Base-by-base conservation (phyloP, 2,888 invertebrate species). In the Furcula furcula region DNA sequence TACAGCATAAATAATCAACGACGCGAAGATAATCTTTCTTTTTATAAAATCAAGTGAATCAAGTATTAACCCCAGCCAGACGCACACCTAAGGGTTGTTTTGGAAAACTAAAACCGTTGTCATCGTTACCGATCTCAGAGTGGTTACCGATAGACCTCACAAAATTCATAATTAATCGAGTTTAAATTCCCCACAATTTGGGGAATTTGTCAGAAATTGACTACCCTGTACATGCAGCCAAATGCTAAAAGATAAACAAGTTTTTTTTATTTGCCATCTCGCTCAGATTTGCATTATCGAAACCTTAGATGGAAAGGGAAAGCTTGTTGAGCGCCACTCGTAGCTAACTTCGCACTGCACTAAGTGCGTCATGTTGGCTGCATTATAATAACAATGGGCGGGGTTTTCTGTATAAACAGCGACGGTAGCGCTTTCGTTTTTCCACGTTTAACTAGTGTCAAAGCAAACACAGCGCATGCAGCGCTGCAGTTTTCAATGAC, bases 351-450 rank as follows among this genome's bases (percentile, higher is more conserved):
- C 85, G 76, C 68, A 57, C 50, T 70, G 65, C 60, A 68, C 62
- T 74, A 37, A 44, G 67, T 76, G 73, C 79, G 82, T 84, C 72
- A 85, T 81, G 85, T 86, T 86, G 86, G 85, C 81, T 76, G 78
- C 83, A 84, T 78, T 85, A 79, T 78, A 83, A 86, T 82, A 87
- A 87, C 86, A 87, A 86, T 85, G 77, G 82, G 80, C 57, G 79
- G 73, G 66, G 72, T 52, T 37, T 50, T 20, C 18, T 20, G 52
- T 28, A 5, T 1, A 2, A 7, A 4, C 35, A 73, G 77, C 74
- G 61, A 41, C 73, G 16, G n/a, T 23, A 78, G 65, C 76, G 83
- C 76, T 75, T 51, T 15, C 36, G n/a, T 1, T 26, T 27, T 7
- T 13, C 3, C 9, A 14, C 21, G 29, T 29, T 9, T 9, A 21